These are phyloP conservation scores for Pelvicachromis taeniatus DNA, from an alignment of 2,113 vertebrate species.

Conservation along the genomic window DNA sequence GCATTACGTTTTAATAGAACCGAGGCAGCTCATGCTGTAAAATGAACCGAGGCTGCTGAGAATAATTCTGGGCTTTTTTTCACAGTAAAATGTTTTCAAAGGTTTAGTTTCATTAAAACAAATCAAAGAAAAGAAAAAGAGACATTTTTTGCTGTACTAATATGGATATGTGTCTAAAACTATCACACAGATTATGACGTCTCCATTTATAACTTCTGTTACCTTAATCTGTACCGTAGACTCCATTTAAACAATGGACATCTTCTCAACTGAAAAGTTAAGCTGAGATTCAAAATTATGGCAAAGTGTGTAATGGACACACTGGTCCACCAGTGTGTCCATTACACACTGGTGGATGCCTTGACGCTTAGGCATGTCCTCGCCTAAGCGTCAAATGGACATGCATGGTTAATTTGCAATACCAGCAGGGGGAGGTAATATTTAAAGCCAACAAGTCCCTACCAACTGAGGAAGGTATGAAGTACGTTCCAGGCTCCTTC, in stretches of 20 bases:
- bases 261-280: background rate
- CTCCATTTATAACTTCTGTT: background rate
- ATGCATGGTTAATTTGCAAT: background rate
- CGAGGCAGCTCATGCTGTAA: background rate
- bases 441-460: background rate
- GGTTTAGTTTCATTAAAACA: background rate
- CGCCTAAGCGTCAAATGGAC: rapidly evolving
- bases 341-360: too few species aligned
- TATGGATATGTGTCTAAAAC: background rate
- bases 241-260: rapidly evolving
- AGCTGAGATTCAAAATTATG: background rate
- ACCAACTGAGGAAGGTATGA: background rate
- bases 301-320: background rate
- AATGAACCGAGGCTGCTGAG: background rate
- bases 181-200: background rate
- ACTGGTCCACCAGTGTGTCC: background rate
- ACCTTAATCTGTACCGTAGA: rapidly evolving
- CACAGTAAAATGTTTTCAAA: background rate
- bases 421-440: background rate
- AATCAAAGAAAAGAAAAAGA: rapidly evolving
- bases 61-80: background rate
- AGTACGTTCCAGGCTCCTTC: background rate
- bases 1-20: background rate
- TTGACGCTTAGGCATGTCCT: too few species aligned
- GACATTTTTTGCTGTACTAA: background rate